Conservation (phyloP, 1,140 invertebrate species). For the Procambarus virginalis region DNA sequence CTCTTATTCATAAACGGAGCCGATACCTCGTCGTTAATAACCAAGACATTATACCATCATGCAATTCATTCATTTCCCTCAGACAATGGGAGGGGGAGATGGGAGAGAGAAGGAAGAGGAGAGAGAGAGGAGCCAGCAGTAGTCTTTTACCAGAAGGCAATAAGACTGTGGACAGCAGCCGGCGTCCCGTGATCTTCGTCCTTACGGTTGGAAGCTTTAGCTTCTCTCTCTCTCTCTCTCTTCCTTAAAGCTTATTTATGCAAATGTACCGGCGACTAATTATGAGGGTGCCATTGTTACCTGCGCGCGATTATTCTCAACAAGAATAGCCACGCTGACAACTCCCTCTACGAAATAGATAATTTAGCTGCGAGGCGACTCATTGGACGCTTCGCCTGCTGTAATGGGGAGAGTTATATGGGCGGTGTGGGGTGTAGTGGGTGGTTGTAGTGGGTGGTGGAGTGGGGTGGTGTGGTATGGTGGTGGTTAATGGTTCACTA, state of each 20-base stretch:
- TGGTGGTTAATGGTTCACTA: too few species aligned
- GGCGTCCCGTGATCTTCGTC: background rate
- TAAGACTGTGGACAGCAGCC: background rate
- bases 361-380: slow-evolving; percentile 27
- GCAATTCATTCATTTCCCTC: slow-evolving; percentile 57
- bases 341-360: slow-evolving; percentile 33
- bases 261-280: slow-evolving; percentile 56
- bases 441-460: too few species aligned
- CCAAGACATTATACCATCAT: slow-evolving; percentile 41
- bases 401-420: background rate
- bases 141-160: too few species aligned
- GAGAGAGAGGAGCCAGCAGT: too few species aligned
- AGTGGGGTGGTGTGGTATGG: too few species aligned
- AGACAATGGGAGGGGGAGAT: slow-evolving; percentile 17
- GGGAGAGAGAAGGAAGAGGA: too few species aligned
- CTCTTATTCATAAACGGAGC: slow-evolving; percentile 51
- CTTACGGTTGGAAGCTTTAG: background rate
- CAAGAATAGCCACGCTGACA: slow-evolving; percentile 55
- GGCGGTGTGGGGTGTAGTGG: background rate
- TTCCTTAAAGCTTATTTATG: slow-evolving; percentile 60
- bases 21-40: slow-evolving; percentile 54
- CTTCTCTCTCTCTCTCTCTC: background rate
- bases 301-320: slow-evolving; percentile 47
- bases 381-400: background rate
- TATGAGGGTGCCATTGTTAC: slow-evolving; percentile 53